Base-by-base conservation (phyloP, 2,888 invertebrate genomes). In the Hybos culiciformis region DNA sequence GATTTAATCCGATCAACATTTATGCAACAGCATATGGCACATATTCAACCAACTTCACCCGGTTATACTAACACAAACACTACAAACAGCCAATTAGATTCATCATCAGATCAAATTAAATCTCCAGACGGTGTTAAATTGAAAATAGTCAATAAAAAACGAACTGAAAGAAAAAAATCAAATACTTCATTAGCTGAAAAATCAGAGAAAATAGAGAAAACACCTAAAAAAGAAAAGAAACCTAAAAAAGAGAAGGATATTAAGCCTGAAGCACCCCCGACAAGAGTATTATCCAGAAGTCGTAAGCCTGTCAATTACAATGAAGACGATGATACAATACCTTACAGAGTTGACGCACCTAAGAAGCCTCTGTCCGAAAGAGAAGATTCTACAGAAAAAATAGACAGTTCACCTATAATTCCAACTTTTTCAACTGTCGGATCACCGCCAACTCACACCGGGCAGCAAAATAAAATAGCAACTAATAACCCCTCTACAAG, bases 261-360 rank as follows among this genome's bases (percentile, higher is more conserved):
- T 1, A 62, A 61, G 42, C 62, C 61, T 5, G 63, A 61, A 48
- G 59, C 61, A 41, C 56, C 59, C 17, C 64, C 64, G 0, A 63
- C 66, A 1, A 54, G 66, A 5, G 50, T 64, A 2, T 53, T 61
- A 45, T 60, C 62, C 4, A 56, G 77, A 11, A 74, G 74, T 53
- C 70, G 77, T 50, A 77, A 75, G 61, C 70, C 74, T 18, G 74
- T 77, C 31, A 77, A 77, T 59, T 77, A 77, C 65, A 73, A 76
- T 48, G 77, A 77, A 58, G 75, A 76, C 32, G 63, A 65, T 31
- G 65, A 63, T 36, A n/a, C 36, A 19, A 36, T 36, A 20, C 36
- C 36, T 20, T 36, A 36, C 14, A 36, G n/a, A 18, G 6, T 14
- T 21, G 20, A 36, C n/a, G 21, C 14, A 21, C 5, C 8, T 14